A percentile compares a stretch with the other conserved stretches of the same genome.
Conservation (phyloP, 2,113 vertebrate genomes). For the Glareola pratincola region DNA sequence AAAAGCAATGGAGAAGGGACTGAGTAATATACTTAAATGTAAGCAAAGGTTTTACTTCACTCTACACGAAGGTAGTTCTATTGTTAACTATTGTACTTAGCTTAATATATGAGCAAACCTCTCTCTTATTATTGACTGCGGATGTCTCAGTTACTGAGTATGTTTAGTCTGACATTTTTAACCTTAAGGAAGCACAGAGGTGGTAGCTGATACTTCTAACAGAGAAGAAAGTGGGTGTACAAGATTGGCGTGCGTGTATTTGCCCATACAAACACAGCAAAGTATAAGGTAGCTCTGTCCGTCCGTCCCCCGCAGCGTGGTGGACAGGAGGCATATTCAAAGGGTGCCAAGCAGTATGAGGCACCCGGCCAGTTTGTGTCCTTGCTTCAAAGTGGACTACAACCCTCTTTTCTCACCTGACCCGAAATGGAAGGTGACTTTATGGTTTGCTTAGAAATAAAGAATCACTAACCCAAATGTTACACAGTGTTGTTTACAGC, state of each 20-base stretch:
- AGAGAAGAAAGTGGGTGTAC: not conserved
- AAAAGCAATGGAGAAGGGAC: not conserved
- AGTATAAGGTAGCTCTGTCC: not conserved
- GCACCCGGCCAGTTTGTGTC: not conserved
- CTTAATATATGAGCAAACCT: not conserved
- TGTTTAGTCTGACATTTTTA: not conserved
- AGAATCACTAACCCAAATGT: not conserved
- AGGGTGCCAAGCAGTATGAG: not conserved
- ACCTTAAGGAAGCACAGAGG: not conserved
- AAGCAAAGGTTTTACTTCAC: not conserved
- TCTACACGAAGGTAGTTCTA: not conserved
- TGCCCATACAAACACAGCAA: fast-evolving
- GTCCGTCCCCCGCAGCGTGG: fast-evolving
- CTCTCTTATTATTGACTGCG: not conserved
- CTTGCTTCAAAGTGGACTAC: not conserved
- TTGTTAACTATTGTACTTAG: not conserved
- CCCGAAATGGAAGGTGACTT: not conserved
- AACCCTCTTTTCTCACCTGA: not conserved
- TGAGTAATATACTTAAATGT: not conserved
- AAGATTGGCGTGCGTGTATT: not conserved
- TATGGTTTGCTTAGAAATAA: not conserved
- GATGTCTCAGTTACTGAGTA: not conserved
- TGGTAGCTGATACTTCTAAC: not conserved
- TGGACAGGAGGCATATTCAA: not conserved
- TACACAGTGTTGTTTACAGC: not conserved